A percentile compares a stretch with the other conserved stretches of the same genome.
Conservation (phyloP, 2,797 vertebrate genomes). For the Coregonus sp. region DNA sequence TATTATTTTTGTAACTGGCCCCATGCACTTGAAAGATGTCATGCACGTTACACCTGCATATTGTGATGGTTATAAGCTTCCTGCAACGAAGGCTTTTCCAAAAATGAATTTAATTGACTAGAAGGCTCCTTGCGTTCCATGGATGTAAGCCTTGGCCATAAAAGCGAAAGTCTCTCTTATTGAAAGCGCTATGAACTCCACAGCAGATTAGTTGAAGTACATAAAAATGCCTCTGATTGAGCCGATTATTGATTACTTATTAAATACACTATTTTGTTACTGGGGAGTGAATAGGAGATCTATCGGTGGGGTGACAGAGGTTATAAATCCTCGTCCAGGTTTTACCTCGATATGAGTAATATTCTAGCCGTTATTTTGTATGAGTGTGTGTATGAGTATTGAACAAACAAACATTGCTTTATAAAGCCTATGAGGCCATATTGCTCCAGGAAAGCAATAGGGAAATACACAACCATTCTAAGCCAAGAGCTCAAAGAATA, state of each 20-base stretch:
- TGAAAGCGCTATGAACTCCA: neutral
- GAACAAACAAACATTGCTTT: neutral
- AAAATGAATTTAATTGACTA: neutral
- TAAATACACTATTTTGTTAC: conserved; percentile 34
- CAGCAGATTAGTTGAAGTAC: conserved; percentile 28
- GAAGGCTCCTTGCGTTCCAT: neutral
- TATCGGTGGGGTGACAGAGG: conserved; percentile 22
- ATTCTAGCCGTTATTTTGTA: neutral
- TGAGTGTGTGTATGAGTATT: neutral
- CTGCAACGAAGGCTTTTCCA: neutral
- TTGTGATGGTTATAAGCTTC: neutral
- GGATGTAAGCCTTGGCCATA: neutral
- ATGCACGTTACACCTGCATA: no score
- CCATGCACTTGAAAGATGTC: no score
- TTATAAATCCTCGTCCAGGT: conserved; percentile 16
- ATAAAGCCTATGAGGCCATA: neutral
- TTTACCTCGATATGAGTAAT: conserved; percentile 5
- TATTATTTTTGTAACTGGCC: no score
- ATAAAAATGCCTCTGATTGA: conserved; percentile 22
- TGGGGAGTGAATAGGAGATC: conserved; percentile 26
- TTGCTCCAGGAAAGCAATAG: neutral
- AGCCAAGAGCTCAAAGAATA: neutral
- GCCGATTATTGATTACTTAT: conserved; percentile 42
- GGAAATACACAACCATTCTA: no score
- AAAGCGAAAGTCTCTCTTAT: conserved; percentile 1